Percentiles rank a stretch among this genome's conserved stretches.
phyloP scores from a whole-genome alignment of 2,888 invertebrate species.

The Microctonus aethiopoides region DNA sequence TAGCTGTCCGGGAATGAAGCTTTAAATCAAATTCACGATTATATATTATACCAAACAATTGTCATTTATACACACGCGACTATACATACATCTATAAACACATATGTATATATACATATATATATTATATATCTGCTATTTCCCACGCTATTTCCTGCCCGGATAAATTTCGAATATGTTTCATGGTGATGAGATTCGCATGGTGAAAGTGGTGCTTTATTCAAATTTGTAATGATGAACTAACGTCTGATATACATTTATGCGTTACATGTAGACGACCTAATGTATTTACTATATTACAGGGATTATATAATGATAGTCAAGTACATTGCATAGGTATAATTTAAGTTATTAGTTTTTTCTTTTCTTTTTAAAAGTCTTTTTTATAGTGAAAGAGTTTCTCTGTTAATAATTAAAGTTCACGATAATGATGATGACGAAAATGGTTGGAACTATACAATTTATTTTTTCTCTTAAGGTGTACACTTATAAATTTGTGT shows the following conservation, averaged over 20 bases:
- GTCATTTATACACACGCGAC: neutral
- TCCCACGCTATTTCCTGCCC: slow-evolving; percentile 2
- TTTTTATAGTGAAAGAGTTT: neutral
- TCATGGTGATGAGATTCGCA: neutral
- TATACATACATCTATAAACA: no score
- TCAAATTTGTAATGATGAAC: neutral
- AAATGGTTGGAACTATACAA: neutral
- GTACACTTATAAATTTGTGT: no score
- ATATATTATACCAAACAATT: neutral
- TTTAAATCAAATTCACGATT: neutral
- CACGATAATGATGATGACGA: neutral
- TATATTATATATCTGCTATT: no score
- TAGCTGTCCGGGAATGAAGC: neutral
- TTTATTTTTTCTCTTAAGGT: slow-evolving; percentile 4
- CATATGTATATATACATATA: no score
- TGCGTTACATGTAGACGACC: neutral
- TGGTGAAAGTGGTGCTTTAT: neutral
- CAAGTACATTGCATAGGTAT: no score
- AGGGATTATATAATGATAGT: neutral
- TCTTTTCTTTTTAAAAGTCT: neutral
- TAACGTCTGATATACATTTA: neutral
- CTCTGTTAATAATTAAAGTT: neutral
- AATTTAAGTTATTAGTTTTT: no score
- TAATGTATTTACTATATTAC: no score
- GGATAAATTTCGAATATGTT: neutral